Percentiles rank a stretch among this genome's conserved stretches.
These are phyloP conservation scores for Sebastes kiyomatsui DNA, from an alignment of 2,797 vertebrate genomes.

Conservation along the genomic window DNA sequence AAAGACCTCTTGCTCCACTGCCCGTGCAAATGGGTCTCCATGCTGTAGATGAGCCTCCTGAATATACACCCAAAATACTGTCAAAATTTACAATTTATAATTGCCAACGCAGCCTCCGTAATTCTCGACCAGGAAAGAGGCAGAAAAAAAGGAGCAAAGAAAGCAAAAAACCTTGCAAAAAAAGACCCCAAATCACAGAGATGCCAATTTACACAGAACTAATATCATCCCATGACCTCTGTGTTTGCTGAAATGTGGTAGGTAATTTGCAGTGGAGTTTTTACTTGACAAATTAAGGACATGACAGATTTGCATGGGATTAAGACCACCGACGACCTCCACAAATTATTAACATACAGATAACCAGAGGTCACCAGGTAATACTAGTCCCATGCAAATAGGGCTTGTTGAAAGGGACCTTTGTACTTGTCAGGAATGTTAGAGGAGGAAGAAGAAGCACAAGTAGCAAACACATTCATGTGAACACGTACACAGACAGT, in stretches of 20 bases:
- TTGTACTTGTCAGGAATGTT: conserved; percentile 11
- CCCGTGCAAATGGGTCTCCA: background rate
- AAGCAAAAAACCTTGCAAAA: background rate
- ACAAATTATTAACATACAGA: background rate
- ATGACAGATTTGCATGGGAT: background rate
- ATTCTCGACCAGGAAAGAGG: background rate
- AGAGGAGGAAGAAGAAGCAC: conserved; percentile 11
- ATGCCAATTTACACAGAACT: background rate
- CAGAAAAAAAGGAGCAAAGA: background rate
- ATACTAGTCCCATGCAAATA: background rate
- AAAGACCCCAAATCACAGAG: background rate
- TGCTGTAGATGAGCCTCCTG: background rate
- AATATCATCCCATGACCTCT: background rate
- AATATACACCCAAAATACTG: background rate
- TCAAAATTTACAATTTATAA: background rate
- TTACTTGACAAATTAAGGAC: background rate
- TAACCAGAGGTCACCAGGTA: background rate
- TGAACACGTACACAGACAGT: background rate
- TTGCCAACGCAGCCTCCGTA: background rate
- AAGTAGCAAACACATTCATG: background rate
- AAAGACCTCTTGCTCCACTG: too few species aligned
- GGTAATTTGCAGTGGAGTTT: background rate
- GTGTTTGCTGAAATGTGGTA: background rate
- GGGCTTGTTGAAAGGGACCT: conserved; percentile 29
- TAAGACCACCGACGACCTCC: background rate